Percentiles rank a stretch among this genome's conserved stretches.
These are phyloP conservation scores for Urocitellus parryii DNA, from an alignment of 2,113 vertebrate genomes.

Conservation along the genomic window DNA sequence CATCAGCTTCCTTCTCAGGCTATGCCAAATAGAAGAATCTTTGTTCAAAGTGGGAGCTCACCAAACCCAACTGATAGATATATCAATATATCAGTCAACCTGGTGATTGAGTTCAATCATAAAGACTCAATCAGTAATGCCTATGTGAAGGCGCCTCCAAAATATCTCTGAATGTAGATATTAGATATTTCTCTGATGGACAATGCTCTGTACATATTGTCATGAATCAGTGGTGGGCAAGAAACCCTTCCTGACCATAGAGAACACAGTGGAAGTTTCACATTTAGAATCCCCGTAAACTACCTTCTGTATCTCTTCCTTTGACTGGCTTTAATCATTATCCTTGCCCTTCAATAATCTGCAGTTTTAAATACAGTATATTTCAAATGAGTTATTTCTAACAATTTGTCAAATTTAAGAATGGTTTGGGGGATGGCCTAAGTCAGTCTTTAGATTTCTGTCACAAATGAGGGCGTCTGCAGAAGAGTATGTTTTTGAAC, in stretches of 20 bases:
- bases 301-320: background rate
- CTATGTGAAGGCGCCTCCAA: background rate
- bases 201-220: background rate
- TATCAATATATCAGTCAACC: background rate
- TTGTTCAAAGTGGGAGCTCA: background rate
- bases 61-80: background rate
- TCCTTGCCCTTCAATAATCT: background rate
- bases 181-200: background rate
- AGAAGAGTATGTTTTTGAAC: no score
- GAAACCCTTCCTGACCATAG: no score
- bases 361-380: background rate
- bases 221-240: background rate
- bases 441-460: background rate
- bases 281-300: background rate
- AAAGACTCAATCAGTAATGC: background rate
- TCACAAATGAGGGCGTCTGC: no score
- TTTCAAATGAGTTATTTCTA: background rate
- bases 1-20: background rate
- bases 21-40: background rate
- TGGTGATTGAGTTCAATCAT: background rate
- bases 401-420: background rate
- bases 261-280: background rate
- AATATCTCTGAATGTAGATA: background rate
- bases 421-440: background rate
- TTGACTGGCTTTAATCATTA: background rate